These are phyloP conservation scores for Polydrusus cervinus DNA, from an alignment of 2,888 invertebrate genomes.

Conservation along the genomic window DNA sequence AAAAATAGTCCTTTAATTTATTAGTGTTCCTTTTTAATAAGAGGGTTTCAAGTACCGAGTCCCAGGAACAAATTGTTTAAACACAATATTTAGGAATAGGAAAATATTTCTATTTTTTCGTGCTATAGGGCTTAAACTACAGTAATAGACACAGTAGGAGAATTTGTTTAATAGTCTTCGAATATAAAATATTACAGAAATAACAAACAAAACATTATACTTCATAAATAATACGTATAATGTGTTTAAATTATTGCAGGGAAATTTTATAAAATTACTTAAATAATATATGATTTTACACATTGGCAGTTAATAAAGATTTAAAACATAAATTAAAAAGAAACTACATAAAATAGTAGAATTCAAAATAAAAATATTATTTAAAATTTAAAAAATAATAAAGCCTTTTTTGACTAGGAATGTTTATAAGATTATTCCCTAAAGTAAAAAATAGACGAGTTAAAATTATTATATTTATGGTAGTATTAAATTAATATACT, in stretches of 20 bases:
- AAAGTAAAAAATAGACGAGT: slow-evolving; percentile 9
- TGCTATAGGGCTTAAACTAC: too few relatives aligned
- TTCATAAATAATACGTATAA: not conserved
- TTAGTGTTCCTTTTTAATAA: too few relatives aligned
- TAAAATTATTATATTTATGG: slow-evolving; percentile 3
- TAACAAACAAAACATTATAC: slow-evolving; percentile 1
- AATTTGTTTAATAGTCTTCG: not conserved
- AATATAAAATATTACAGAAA: slow-evolving; percentile 12
- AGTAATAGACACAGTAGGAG: not conserved
- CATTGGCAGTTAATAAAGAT: not conserved
- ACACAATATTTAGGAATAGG: too few relatives aligned
- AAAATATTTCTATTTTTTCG: too few relatives aligned
- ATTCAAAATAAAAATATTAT: too few relatives aligned
- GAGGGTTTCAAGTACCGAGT: too few relatives aligned
- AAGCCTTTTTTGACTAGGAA: slow-evolving; percentile 54
- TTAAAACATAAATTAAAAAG: not conserved
- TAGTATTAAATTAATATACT: not conserved
- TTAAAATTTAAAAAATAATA: slow-evolving; percentile 26
- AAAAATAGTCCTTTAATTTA: too few relatives aligned
- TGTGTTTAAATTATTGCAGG: not conserved
- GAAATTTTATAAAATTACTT: not conserved
- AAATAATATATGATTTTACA: not conserved
- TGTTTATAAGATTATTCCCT: slow-evolving; percentile 47
- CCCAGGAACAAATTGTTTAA: too few relatives aligned
- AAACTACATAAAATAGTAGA: slow-evolving; percentile 18